These are phyloP conservation scores for Drosophila malerkotliana DNA, from an alignment of 1,140 invertebrate genomes.

Conservation along the genomic window DNA sequence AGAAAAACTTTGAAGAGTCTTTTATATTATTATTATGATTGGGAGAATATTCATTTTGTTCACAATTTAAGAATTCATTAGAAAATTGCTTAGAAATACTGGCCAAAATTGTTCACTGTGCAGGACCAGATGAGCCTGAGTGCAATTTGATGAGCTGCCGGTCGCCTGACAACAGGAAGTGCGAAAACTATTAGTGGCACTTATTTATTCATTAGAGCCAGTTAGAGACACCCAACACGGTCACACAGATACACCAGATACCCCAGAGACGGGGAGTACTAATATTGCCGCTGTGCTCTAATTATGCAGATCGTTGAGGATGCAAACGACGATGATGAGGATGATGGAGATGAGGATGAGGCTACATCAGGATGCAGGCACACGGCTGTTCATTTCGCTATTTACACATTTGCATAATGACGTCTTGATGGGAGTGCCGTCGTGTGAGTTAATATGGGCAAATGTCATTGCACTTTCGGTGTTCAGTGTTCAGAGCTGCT, in stretches of 20 bases:
- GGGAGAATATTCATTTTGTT: background rate
- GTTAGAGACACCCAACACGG: slow-evolving; percentile 71
- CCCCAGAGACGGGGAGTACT: slow-evolving; percentile 9
- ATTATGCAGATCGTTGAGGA: slow-evolving; percentile 59
- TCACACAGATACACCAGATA: slow-evolving; percentile 21
- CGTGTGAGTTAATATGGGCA: slow-evolving; percentile 8
- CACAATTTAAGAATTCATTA: background rate
- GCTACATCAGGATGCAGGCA: slow-evolving; percentile 54
- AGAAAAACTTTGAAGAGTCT: background rate
- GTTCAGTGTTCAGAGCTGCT: background rate
- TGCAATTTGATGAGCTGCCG: slow-evolving; percentile 59
- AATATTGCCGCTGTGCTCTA: slow-evolving; percentile 40
- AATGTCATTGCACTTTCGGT: slow-evolving; percentile 58
- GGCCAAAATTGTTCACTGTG: background rate
- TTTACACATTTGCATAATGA: slow-evolving; percentile 69
- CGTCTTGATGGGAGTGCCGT: slow-evolving; percentile 14
- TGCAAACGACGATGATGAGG: slow-evolving; percentile 4
- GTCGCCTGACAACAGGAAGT: slow-evolving; percentile 67
- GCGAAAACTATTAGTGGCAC: slow-evolving; percentile 82
- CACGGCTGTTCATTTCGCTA: slow-evolving; percentile 27
- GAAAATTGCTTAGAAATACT: background rate
- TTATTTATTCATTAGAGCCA: slow-evolving; percentile 82
- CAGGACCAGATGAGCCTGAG: slow-evolving; percentile 18
- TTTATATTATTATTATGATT: background rate
- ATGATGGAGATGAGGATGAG: background rate